These are phyloP conservation scores for Emys orbicularis DNA, from an alignment of 2,797 vertebrate genomes.

Conservation along the genomic window DNA sequence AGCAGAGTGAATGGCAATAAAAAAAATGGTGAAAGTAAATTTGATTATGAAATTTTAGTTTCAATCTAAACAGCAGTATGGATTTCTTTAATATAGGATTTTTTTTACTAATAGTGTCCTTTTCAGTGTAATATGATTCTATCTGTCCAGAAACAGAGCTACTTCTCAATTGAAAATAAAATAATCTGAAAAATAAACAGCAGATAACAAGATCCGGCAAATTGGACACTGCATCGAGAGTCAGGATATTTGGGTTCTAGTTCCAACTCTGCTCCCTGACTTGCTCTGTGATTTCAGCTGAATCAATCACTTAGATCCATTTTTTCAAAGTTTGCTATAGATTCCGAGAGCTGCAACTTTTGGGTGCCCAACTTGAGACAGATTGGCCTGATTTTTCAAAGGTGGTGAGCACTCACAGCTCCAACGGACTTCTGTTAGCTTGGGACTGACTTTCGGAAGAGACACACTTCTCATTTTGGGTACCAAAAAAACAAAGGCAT, in stretches of 20 bases:
- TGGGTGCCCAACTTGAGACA: not conserved
- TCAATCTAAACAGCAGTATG: slow-evolving; percentile 1
- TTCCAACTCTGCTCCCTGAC: not conserved
- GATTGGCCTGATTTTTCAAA: not conserved
- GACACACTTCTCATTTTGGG: too few species aligned
- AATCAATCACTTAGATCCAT: too few species aligned
- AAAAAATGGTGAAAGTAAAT: not conserved
- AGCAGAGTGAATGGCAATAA: not conserved
- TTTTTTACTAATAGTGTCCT: accelerated
- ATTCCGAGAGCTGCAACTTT: not conserved
- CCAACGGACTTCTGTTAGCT: not conserved
- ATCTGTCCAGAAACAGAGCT: not conserved
- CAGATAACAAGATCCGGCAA: not conserved
- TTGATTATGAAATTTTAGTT: not conserved
- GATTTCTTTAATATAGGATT: not conserved
- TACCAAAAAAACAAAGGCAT: too few species aligned
- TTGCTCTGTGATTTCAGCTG: not conserved
- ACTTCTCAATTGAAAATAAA: not conserved
- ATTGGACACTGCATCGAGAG: not conserved
- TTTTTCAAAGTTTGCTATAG: not conserved
- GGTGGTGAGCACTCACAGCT: not conserved
- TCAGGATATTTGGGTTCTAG: accelerated
- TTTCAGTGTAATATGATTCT: not conserved
- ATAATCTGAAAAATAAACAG: not conserved
- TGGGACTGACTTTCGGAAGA: too few species aligned